These are phyloP conservation scores for Peromyscus polionotus DNA, from an alignment of 2,113 vertebrate species.

Conservation along the genomic window DNA sequence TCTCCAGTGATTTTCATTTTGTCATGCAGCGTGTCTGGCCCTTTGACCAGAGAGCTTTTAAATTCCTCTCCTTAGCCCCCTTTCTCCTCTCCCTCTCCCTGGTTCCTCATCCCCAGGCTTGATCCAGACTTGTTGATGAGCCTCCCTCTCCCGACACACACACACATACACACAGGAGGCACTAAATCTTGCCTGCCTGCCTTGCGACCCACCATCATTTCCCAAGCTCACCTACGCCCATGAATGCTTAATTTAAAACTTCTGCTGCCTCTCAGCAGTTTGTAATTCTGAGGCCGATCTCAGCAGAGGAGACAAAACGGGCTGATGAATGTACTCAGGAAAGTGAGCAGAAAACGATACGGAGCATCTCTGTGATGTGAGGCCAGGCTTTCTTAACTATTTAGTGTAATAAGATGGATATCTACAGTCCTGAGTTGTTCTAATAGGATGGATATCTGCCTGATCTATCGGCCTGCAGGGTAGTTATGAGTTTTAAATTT, in stretches of 20 bases:
- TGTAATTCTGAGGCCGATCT: conserved; percentile 68
- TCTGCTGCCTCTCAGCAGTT: conserved; percentile 67
- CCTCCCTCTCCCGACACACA: not conserved
- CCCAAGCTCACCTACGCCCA: conserved; percentile 72
- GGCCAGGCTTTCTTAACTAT: conserved; percentile 50
- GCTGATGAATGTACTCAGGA: conserved; percentile 56
- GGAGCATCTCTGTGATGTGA: not conserved
- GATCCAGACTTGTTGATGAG: conserved; percentile 65
- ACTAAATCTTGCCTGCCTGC: conserved; percentile 77
- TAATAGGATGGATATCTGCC: conserved; percentile 55
- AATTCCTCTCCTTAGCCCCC: conserved; percentile 53
- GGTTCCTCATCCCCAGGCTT: not conserved
- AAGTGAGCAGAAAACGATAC: conserved; percentile 59
- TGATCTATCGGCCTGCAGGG: conserved; percentile 52
- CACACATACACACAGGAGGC: not conserved
- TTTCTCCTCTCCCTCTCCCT: not conserved
- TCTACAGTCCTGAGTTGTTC: conserved; percentile 42
- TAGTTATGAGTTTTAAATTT: conserved; percentile 69
- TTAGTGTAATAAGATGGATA: conserved; percentile 41
- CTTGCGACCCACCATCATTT: conserved; percentile 72
- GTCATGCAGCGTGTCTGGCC: conserved; percentile 44
- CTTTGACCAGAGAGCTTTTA: conserved; percentile 78
- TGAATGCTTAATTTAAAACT: conserved; percentile 82
- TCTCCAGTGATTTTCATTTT: conserved; percentile 73
- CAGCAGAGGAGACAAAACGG: conserved; percentile 65